Evolutionary conservation across 2,113 vertebrate species (phyloP).

Genomic region (Catharus bicknelli): DNA sequence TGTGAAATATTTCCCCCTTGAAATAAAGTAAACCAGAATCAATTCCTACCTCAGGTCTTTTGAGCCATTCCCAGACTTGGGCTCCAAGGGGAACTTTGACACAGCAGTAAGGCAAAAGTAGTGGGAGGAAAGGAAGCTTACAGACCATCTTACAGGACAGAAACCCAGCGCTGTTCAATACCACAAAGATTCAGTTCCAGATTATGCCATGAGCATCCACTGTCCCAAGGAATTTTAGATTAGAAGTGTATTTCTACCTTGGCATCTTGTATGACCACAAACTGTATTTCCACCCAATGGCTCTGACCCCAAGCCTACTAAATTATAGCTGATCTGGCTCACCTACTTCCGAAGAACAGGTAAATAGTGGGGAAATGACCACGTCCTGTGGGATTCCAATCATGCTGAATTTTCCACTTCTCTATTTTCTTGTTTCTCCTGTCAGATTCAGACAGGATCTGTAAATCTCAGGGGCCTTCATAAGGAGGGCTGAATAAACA

Average conservation of each 20-base stretch:
- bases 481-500: constrained; percentile 18
- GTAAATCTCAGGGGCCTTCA: background rate
- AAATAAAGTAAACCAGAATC: background rate
- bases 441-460: background rate
- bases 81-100: background rate
- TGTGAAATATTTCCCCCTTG: background rate
- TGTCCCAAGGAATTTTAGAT: background rate
- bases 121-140: background rate
- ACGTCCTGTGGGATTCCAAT: background rate
- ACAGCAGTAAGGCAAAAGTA: background rate
- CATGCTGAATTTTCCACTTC: background rate
- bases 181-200: background rate
- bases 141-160: background rate
- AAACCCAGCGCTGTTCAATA: background rate
- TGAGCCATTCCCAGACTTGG: background rate
- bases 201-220: background rate
- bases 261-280: background rate
- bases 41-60: background rate
- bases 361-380: background rate
- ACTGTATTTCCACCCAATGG: background rate
- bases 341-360: background rate
- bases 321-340: background rate
- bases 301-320: background rate
- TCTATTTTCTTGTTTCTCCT: background rate
- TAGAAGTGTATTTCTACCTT: background rate